Base-by-base conservation (phyloP, 2,888 invertebrate species). In the Cataglyphis livida region DNA sequence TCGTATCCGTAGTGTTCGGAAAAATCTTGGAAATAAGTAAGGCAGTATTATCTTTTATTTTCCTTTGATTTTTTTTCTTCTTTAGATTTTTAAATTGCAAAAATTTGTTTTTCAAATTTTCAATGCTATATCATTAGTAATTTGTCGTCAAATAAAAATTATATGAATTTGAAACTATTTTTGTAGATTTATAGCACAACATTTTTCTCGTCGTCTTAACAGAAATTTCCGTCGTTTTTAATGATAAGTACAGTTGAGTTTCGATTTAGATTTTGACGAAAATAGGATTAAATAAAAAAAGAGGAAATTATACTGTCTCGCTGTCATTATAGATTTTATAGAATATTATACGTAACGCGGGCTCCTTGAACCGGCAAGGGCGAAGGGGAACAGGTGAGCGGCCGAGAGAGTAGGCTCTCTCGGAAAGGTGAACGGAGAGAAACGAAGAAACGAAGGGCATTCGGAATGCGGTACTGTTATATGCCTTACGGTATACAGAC, bases 391-490 rank as follows among this genome's bases (percentile, higher is more conserved):
- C 91, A 91, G 91, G 91, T 89, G 91, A 92, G 92, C 90, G 91
- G 90, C 88, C 86, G 91, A 82, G 89, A 85, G 87, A 89, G 87
- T 85, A 83, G 83, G 76, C 81, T 84, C 86, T 84, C 88, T 90
- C 88, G 88, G 89, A 90, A 91, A 91, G 91, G 92, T 91, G 92
- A 92, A 91, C 90, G 89, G 92, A 91, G 89, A 92, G 92, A 92
- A 92, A 91, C 91, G 90, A 91, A 91, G 90, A 91, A 92, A 91
- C 92, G 92, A 93, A 93, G 93, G 93, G 93, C 93, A 93, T 91
- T 91, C 87, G 93, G 94, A 93, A 94, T 93, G 94, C 93, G 90
- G 92, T 91, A 94, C 94, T 94, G 94, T 94, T 94, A 94, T 94
- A 94, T 93, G 91, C 91, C 94, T 93, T 94, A 93, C 94, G 94